Conservation (phyloP, 64 coral and sea anemone species). For the Montipora capricornis region DNA sequence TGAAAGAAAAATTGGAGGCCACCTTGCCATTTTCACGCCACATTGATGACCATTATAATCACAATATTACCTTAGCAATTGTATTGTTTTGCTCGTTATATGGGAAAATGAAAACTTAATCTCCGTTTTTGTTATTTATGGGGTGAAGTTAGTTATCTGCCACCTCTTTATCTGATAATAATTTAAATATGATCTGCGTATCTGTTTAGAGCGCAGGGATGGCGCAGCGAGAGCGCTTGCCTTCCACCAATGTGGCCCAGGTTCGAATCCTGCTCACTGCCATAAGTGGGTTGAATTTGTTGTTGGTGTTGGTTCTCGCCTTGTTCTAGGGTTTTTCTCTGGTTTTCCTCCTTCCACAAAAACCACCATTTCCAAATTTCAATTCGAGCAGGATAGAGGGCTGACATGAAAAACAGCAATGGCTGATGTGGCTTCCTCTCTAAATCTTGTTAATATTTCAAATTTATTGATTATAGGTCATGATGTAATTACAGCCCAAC, state of each 20-base stretch:
- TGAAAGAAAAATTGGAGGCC: too few relatives aligned
- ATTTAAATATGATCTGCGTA: neutral
- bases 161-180: neutral
- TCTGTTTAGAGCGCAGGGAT: neutral
- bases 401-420: neutral
- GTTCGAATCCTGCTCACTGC: neutral
- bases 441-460: neutral
- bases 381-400: neutral
- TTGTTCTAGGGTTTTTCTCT: neutral
- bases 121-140: neutral
- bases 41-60: neutral
- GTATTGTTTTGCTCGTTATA: neutral
- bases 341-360: neutral
- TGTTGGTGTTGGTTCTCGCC: neutral
- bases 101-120: neutral
- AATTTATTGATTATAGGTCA: slow-evolving; percentile 42
- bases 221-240: neutral
- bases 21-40: too few relatives aligned
- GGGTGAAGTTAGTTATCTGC: neutral
- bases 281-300: neutral
- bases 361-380: neutral
- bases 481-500: slow-evolving; percentile 47
- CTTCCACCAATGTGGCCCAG: neutral
- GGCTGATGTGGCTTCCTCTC: neutral
- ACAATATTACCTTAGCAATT: neutral